Base-by-base conservation (phyloP, 2,797 vertebrate species). In the Helostoma temminkii region DNA sequence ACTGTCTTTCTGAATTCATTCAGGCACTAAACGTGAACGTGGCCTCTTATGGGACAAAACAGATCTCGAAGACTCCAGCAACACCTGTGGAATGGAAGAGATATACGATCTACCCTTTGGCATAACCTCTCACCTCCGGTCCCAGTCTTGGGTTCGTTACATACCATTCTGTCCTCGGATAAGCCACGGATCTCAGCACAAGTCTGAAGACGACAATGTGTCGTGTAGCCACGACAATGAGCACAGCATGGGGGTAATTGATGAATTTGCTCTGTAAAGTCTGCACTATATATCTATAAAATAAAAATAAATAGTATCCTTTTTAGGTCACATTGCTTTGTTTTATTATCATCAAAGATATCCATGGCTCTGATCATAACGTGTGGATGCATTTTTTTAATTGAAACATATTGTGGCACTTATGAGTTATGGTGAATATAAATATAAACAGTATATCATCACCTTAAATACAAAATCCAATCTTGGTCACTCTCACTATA, bases 71-170 rank as follows among this genome's bases (percentile, higher is more conserved):
- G 88, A 88, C 6, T 75, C 18, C 0, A 72, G 75, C 4, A 78
- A 69, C 46, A 68, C 57, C 0, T 25, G 47, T 7, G 83, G 74
- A 1, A 2, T 79, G n/a, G 88, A 87, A 1, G 82, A 94, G 3
- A 83, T 98, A 61, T 98, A 98, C 1, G 67, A 91, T 56, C 92
- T 98, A 62, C 96, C 97, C 0, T 96, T 95, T 42, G 95, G 95
- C 25, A 91, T 96, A 2, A 94, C 93, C 18, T 89, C 92, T 11
- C 87, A 48, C 66, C 66, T 92, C 21, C 95, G 94, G 0, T 46
- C 82, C 1, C 74, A 83, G 18, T 82, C 93, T 8, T 97, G 95
- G 88, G 50, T 92, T 74, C 92, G 0, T 19, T 89, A 86, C 57
- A 60, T 98, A 9, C 97, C 96, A 0, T 91, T 95, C 86, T 98